Percentiles rank a stretch among this genome's conserved stretches.
Evolutionary conservation across 2,113 vertebrate genomes (phyloP).

Genomic region (Suricata suricatta): DNA sequence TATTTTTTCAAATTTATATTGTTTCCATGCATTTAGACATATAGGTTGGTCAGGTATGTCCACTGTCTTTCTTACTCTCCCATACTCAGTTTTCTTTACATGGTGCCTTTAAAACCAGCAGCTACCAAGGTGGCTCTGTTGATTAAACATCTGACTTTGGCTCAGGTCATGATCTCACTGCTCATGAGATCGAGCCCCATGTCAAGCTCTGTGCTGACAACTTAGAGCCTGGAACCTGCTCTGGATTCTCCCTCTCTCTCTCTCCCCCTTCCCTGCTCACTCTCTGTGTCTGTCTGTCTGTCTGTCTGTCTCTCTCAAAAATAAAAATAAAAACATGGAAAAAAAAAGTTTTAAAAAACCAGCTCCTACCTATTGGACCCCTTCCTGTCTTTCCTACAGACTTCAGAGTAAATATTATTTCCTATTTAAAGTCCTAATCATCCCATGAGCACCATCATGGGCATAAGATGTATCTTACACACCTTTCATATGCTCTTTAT

Average conservation of each 20-base stretch:
- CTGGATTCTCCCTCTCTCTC: too few relatives aligned
- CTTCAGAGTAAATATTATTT: background rate
- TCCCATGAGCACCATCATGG: background rate
- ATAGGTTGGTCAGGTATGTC: background rate
- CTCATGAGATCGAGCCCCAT: too few relatives aligned
- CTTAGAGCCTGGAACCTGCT: too few relatives aligned
- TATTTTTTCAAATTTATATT: background rate
- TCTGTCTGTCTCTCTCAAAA: too few relatives aligned
- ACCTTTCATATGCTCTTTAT: background rate
- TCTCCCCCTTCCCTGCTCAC: too few relatives aligned
- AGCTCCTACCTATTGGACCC: background rate
- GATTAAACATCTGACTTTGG: too few relatives aligned
- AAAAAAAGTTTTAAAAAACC: background rate
- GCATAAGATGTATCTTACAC: background rate
- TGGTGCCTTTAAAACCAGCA: background rate
- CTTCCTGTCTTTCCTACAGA: background rate
- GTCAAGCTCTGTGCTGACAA: too few relatives aligned
- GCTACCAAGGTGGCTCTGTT: too few relatives aligned
- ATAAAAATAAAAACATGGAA: too few relatives aligned
- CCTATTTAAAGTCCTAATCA: background rate
- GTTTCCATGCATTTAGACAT: background rate
- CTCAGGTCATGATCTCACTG: too few relatives aligned
- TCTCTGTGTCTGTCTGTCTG: too few relatives aligned
- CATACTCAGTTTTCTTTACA: background rate
- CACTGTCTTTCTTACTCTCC: background rate